These are phyloP conservation scores for Leptodactylus fuscus DNA, from an alignment of 2,113 vertebrate genomes.

Conservation along the genomic window DNA sequence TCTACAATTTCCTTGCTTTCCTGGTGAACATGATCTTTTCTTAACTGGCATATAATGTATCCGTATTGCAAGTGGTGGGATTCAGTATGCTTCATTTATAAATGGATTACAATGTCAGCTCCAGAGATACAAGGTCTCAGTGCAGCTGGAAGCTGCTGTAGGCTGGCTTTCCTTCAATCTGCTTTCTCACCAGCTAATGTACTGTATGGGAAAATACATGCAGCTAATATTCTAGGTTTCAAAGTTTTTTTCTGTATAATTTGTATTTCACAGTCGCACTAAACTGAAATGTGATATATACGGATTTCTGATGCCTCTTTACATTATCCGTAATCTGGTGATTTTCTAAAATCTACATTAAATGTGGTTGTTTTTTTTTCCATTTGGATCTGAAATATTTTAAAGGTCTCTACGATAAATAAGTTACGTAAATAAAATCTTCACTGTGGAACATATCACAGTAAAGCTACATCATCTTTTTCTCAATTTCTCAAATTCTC, in stretches of 20 bases:
- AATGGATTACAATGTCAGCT: constrained; percentile 66
- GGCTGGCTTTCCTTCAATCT: constrained; percentile 36
- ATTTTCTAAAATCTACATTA: constrained; percentile 19
- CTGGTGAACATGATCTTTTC: not conserved
- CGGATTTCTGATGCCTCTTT: constrained; percentile 39
- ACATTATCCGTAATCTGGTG: constrained; percentile 6
- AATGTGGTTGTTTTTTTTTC: too few relatives aligned
- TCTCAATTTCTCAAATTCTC: too few relatives aligned
- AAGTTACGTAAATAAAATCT: too few relatives aligned
- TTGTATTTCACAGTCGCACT: constrained; percentile 44
- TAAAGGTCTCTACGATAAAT: too few relatives aligned
- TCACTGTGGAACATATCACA: too few relatives aligned
- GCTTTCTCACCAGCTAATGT: constrained; percentile 58
- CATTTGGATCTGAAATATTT: too few relatives aligned
- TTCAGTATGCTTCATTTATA: constrained; percentile 65
- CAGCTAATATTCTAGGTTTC: constrained; percentile 28
- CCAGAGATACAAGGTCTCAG: constrained; percentile 28
- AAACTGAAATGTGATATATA: constrained; percentile 26
- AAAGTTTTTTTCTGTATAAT: constrained; percentile 55
- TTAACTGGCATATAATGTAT: constrained; percentile 6
- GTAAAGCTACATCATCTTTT: too few relatives aligned
- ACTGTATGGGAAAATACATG: constrained; percentile 23
- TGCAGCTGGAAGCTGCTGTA: constrained; percentile 63
- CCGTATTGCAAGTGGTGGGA: constrained; percentile 57
- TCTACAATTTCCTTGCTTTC: not conserved